Percentiles rank a stretch among this genome's conserved stretches.
These are phyloP conservation scores for Aselliscus stoliczkanus DNA, from an alignment of 2,797 vertebrate genomes.

Conservation along the genomic window DNA sequence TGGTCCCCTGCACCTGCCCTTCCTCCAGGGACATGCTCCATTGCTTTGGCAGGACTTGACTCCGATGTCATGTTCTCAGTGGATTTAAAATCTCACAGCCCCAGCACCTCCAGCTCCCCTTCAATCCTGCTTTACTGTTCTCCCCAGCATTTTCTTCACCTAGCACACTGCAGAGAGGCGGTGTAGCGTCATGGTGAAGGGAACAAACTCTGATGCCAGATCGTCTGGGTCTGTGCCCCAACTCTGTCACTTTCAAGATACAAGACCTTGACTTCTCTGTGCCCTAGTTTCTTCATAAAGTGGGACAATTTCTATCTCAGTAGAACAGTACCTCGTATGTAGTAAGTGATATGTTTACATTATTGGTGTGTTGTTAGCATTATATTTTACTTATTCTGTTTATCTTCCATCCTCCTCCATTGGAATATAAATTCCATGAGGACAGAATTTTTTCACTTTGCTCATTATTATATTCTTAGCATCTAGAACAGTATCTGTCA, in stretches of 20 bases:
- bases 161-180: background rate
- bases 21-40: background rate
- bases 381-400: background rate
- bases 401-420: background rate
- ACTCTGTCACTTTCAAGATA: background rate
- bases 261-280: background rate
- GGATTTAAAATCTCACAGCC: background rate
- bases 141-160: background rate
- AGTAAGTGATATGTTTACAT: background rate
- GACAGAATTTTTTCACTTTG: background rate
- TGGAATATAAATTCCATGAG: background rate
- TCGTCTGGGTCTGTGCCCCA: background rate
- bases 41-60: background rate
- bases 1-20: background rate
- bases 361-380: background rate
- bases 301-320: background rate
- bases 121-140: background rate
- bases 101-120: background rate
- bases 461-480: background rate
- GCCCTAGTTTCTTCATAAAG: background rate
- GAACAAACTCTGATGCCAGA: background rate
- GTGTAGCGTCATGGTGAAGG: background rate
- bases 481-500: background rate
- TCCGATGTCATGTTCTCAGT: background rate
- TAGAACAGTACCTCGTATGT: background rate